Conservation (phyloP, 2,797 vertebrate genomes). For the Cichlasoma orientale region DNA sequence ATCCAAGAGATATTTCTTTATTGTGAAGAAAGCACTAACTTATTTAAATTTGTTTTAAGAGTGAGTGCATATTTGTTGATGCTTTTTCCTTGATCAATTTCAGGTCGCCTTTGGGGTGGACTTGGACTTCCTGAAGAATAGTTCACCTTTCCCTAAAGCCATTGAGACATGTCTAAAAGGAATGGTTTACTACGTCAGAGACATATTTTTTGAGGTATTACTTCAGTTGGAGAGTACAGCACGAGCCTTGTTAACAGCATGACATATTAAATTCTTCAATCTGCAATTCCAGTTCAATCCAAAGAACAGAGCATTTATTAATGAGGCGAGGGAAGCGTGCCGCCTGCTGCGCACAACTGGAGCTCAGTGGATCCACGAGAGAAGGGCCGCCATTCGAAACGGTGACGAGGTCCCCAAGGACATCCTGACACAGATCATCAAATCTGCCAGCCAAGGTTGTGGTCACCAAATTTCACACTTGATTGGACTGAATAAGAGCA, state of each 20-base stretch:
- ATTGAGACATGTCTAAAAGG: conserved; percentile 76
- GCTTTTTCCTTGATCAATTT: background rate
- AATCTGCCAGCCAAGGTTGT: conserved; percentile 73
- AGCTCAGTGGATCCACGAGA: conserved; percentile 82
- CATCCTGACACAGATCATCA: conserved; percentile 91
- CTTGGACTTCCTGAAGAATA: conserved; percentile 77
- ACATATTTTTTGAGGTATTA: conserved; percentile 58
- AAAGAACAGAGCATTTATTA: conserved; percentile 78
- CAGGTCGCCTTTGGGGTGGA: conserved; percentile 91
- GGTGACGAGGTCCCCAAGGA: conserved; percentile 84
- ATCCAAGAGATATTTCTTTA: background rate
- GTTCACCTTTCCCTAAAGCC: conserved; percentile 80
- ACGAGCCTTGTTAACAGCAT: background rate
- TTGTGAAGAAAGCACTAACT: background rate
- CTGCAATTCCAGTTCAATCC: conserved; percentile 78
- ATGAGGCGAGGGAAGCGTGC: conserved; percentile 79
- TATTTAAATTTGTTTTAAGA: background rate
- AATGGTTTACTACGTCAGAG: conserved; percentile 16
- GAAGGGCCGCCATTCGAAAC: conserved; percentile 80
- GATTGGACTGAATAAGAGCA: rapidly evolving
- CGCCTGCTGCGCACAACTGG: conserved; percentile 84
- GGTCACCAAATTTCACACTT: rapidly evolving
- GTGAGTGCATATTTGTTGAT: background rate
- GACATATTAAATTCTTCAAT: background rate
- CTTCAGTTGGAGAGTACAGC: rapidly evolving